Conservation (phyloP, 2,888 invertebrate genomes). For the Elegia similella region DNA sequence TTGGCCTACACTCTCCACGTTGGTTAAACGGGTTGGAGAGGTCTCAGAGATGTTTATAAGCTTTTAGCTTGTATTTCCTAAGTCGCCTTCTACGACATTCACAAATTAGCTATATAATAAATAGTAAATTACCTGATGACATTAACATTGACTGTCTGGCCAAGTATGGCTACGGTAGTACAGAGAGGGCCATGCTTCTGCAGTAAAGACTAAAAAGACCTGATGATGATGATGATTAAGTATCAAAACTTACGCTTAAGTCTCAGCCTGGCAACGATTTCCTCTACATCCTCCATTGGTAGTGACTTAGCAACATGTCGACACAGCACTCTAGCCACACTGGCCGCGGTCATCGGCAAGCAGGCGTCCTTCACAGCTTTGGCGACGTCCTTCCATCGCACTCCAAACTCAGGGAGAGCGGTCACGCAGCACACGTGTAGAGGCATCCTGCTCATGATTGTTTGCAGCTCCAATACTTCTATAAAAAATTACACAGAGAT, state of each 20-base stretch:
- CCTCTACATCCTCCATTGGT: conserved; percentile 43
- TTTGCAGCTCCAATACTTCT: conserved; percentile 52
- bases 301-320: conserved; percentile 40
- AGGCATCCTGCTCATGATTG: conserved; percentile 51
- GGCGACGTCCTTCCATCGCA: conserved; percentile 52
- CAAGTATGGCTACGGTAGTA: too few relatives aligned
- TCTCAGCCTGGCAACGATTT: conserved; percentile 44
- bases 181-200: too few relatives aligned
- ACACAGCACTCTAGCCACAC: conserved; percentile 52
- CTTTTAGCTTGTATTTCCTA: too few relatives aligned
- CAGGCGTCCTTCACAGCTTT: conserved; percentile 44
- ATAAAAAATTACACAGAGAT: conserved; percentile 31
- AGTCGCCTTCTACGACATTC: too few relatives aligned
- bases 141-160: too few relatives aligned
- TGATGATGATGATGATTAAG: too few relatives aligned
- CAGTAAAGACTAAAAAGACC: too few relatives aligned
- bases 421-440: conserved; percentile 44
- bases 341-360: conserved; percentile 52
- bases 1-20: too few relatives aligned
- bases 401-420: conserved; percentile 55
- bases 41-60: too few relatives aligned
- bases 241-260: conserved; percentile 58
- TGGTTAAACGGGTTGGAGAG: too few relatives aligned
- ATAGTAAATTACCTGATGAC: too few relatives aligned
- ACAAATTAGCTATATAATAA: too few relatives aligned